These are phyloP conservation scores for Cerastoderma edule DNA, from an alignment of 2,888 invertebrate species.

Conservation along the genomic window DNA sequence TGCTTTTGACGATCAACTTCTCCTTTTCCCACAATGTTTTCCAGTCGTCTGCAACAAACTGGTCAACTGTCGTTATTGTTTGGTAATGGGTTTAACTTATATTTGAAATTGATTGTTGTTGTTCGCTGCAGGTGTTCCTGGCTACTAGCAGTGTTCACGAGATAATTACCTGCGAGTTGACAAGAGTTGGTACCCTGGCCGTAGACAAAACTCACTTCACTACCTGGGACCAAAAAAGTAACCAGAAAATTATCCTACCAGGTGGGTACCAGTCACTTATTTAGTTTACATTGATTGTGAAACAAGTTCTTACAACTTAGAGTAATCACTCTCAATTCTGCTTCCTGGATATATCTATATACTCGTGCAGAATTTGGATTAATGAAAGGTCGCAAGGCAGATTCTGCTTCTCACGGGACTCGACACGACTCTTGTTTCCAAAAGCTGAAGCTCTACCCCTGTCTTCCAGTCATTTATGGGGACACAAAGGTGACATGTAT, in stretches of 20 bases:
- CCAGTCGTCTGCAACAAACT: not conserved
- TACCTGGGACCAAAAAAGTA: conserved; percentile 53
- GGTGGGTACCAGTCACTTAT: conserved; percentile 53
- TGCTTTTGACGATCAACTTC: conserved; percentile 9
- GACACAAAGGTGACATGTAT: too few species aligned
- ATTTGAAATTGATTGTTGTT: not conserved
- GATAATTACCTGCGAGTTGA: conserved; percentile 68
- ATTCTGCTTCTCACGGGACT: too few species aligned
- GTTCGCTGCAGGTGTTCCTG: conserved; percentile 65
- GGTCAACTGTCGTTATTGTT: not conserved
- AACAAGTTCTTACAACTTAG: too few species aligned
- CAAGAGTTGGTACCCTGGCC: conserved; percentile 53
- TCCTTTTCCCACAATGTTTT: conserved; percentile 6
- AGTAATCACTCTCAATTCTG: too few species aligned
- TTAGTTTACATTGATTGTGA: too few species aligned
- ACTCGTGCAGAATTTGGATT: too few species aligned
- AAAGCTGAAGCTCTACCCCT: too few species aligned
- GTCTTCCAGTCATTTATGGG: too few species aligned
- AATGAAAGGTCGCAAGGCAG: too few species aligned
- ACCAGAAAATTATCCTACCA: conserved; percentile 59
- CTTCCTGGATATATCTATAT: too few species aligned
- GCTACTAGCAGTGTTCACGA: conserved; percentile 76
- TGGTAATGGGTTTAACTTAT: not conserved
- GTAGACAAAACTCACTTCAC: conserved; percentile 55
- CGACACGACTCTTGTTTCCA: too few species aligned